Base-by-base conservation (phyloP, 2,113 vertebrate species). In the Crypturellus undulatus region DNA sequence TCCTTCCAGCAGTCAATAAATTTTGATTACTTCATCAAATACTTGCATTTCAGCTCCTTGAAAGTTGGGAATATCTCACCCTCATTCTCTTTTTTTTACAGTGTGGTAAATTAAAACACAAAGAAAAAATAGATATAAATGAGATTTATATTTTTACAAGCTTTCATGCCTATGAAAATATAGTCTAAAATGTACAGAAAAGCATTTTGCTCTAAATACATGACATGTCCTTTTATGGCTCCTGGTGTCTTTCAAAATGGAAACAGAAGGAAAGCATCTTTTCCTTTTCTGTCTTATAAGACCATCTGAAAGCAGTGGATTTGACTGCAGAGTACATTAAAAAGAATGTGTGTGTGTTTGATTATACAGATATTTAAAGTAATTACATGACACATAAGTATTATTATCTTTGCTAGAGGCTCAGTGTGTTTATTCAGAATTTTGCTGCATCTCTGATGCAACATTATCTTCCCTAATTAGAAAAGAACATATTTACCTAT, bases 331-430 rank as follows among this genome's bases (percentile, higher is more conserved):
- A 87, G 56, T 89, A 21, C 6, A 59, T 85, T 85, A 75, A 89
- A 79, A 93, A 83, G 32, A 90, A 63, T 59, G 9, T 87, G 5
- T 42, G 28, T 49, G 13, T 49, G 52, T 68, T 94, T 95, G 63
- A 79, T 95, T 84, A 63, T 72, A 65, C n/a, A 85, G 72, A 65
- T 93, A 84, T 82, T 92, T 93, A 69, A 90, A 89, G 72, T 89
- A 93, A 93, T 94, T 89, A 70, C 28, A 43, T 43, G 87, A 75
- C 21, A 42, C 14, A 6, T 47, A 83, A 83, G 72, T 84, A 70
- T 72, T 78, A 79, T 84, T 82, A 73, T 78, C 51, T 96, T 94
- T 87, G 81, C 71, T 94, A 77, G 67, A 76, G 51, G 42, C 67
- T 94, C 56, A 49, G 21, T 67, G 9, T 93, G 28, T 94, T 96